Base-by-base conservation (phyloP, 2,888 invertebrate genomes). In the Eurois occulta region DNA sequence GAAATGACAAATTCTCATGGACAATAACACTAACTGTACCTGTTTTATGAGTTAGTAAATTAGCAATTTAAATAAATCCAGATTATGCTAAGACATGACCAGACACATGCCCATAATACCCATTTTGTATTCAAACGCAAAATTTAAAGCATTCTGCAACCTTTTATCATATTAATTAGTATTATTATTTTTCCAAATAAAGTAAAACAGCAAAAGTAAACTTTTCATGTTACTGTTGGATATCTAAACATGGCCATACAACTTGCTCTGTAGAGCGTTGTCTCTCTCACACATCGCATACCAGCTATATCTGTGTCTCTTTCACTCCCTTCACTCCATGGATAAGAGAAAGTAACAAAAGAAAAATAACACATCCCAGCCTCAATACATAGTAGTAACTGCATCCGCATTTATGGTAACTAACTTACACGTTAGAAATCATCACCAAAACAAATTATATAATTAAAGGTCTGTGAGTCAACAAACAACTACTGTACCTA, bases 271-370 rank as follows among this genome's bases (percentile, higher is more conserved):
- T 94, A 94, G 92, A 91, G 93, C 92, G 91, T 90, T 84, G 80
- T 96, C 96, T 93, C 95, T 86, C 89, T 96, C 93, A 71, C 89
- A 81, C 93, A 58, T 83, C 83, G 70, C 48, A 65, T 72, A 48
- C 70, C 79, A 82, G 77, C 78, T 78, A 90, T 94, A 90, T 89
- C 84, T 78, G 93, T 86, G 86, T 96, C 95, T 87, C 93, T 87
- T 87, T 96, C 94, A 76, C 95, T 95, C 96, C 96, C 95, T 96
- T 96, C 96, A 96, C 96, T 96, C 91, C 90, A 94, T 93, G 92
- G 94, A 89, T 92, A 96, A 96, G 96, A 96, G 96, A 96, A 96
- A 96, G 96, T 96, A 96, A 95, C 96, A 94, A 95, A 95, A 95
- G 95, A 95, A 95, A 95, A 95, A 94, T 94, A 95, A 94, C 92